A percentile compares a stretch with the other conserved stretches of the same genome.
Evolutionary conservation across 2,888 invertebrate species (phyloP).

Genomic region (Griposia aprilina): DNA sequence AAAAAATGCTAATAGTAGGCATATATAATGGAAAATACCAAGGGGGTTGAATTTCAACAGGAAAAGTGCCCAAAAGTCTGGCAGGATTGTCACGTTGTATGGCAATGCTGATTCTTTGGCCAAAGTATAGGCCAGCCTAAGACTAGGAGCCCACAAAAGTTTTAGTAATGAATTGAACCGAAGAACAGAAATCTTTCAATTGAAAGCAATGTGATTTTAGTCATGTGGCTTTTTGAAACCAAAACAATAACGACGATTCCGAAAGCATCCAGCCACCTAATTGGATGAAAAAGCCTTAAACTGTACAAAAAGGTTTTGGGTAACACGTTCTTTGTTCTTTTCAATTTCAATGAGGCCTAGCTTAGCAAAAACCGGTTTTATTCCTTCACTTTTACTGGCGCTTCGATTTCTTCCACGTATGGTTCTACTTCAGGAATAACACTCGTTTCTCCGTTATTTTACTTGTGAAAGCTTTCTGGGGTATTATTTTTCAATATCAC

Average conservation of each 20-base stretch:
- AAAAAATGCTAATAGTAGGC: slow-evolving; percentile 11
- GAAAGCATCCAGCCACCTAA: slow-evolving; percentile 26
- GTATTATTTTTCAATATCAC: slow-evolving; percentile 64
- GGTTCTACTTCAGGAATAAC: slow-evolving; percentile 20
- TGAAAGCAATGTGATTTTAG: slow-evolving; percentile 11
- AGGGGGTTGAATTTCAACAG: background rate
- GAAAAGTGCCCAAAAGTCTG: background rate
- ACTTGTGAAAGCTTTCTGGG: slow-evolving; percentile 33
- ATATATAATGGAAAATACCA: slow-evolving; percentile 24
- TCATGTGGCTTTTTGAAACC: slow-evolving; percentile 25
- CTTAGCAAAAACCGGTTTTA: slow-evolving; percentile 45
- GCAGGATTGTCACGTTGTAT: background rate
- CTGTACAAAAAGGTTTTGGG: slow-evolving; percentile 41
- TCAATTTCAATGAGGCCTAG: slow-evolving; percentile 43
- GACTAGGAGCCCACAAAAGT: background rate
- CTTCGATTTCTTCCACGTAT: slow-evolving; percentile 28
- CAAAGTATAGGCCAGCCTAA: background rate
- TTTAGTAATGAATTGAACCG: background rate
- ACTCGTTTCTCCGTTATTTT: slow-evolving; percentile 40
- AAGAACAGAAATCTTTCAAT: slow-evolving; percentile 14
- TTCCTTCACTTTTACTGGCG: slow-evolving; percentile 15
- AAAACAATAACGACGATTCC: slow-evolving; percentile 32
- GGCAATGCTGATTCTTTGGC: background rate
- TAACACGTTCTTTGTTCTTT: slow-evolving; percentile 50
- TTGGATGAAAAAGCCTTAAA: slow-evolving; percentile 52